Evolutionary conservation across 2,888 invertebrate species (phyloP).

Genomic region (Cepaea hortensis): DNA sequence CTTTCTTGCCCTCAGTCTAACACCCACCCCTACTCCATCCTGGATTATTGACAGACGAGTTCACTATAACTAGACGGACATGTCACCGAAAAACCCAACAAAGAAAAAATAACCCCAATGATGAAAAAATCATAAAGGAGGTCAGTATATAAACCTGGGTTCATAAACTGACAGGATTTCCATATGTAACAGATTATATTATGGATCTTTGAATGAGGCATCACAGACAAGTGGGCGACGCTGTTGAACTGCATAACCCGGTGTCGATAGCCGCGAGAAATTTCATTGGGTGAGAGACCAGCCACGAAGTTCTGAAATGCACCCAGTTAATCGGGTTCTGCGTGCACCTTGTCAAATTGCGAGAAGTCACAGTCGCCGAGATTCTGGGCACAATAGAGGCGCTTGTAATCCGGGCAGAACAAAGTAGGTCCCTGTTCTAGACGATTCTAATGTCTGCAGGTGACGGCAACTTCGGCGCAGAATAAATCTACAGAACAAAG

Average conservation of each 20-base stretch:
- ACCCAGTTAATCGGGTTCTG: neutral
- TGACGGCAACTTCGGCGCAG: neutral
- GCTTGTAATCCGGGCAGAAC: neutral
- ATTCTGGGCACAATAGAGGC: neutral
- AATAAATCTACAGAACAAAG: neutral
- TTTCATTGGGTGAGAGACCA: conserved; percentile 18
- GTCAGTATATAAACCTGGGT: neutral
- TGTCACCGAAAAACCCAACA: too few species aligned
- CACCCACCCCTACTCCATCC: too few species aligned
- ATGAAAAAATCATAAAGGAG: too few species aligned
- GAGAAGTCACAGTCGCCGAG: neutral
- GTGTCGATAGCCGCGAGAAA: neutral
- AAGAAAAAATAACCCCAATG: too few species aligned
- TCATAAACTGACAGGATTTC: neutral
- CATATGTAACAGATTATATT: conserved; percentile 12
- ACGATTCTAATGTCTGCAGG: neutral
- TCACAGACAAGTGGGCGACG: conserved; percentile 11
- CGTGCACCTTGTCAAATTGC: conserved; percentile 5
- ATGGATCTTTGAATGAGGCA: neutral
- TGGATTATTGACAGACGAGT: too few species aligned
- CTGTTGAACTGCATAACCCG: conserved; percentile 14
- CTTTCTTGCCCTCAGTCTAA: too few species aligned
- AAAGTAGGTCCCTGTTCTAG: neutral
- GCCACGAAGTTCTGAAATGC: neutral
- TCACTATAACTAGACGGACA: too few species aligned